Evolutionary conservation across 2,888 invertebrate species (phyloP).

Genomic region (Cloeon dipterum): DNA sequence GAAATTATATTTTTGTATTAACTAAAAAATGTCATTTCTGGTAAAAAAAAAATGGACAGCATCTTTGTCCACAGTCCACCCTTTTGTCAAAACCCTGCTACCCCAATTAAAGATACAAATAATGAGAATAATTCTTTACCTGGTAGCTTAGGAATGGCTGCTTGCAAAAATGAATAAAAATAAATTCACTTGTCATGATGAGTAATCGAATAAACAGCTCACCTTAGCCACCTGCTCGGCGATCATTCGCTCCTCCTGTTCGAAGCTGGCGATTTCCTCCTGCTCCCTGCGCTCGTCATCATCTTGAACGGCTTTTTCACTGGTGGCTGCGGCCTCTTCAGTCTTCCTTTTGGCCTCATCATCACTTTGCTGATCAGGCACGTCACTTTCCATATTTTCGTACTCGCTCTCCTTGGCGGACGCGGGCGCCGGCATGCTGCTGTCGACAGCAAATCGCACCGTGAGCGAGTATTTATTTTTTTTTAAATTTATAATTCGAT

Average conservation of each 20-base stretch:
- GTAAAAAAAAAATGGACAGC: too few species aligned
- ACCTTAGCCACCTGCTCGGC: constrained; percentile 23
- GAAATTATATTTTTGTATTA: too few species aligned
- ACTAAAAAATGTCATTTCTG: too few species aligned
- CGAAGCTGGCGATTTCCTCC: constrained; percentile 23
- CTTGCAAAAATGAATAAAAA: too few species aligned
- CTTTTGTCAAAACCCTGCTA: too few species aligned
- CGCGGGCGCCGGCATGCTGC: constrained; percentile 8
- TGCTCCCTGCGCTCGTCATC: constrained; percentile 14
- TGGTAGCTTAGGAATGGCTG: too few species aligned
- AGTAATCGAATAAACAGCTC: background rate
- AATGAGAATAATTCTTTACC: too few species aligned
- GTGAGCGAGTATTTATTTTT: too few species aligned
- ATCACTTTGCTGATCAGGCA: constrained; percentile 5
- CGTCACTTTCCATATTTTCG: constrained; percentile 15
- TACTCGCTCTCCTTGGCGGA: constrained; percentile 14
- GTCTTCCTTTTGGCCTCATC: background rate
- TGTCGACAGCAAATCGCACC: constrained; percentile 6
- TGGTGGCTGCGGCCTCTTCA: background rate
- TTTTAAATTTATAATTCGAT: too few species aligned
- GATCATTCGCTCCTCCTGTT: constrained; percentile 25
- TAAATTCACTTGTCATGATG: too few species aligned
- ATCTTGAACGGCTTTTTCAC: constrained; percentile 1
- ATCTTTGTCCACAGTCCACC: too few species aligned
- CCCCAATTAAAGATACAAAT: too few species aligned